These are phyloP conservation scores for Bagarius yarrelli DNA, from an alignment of 2,113 vertebrate genomes.

Conservation along the genomic window DNA sequence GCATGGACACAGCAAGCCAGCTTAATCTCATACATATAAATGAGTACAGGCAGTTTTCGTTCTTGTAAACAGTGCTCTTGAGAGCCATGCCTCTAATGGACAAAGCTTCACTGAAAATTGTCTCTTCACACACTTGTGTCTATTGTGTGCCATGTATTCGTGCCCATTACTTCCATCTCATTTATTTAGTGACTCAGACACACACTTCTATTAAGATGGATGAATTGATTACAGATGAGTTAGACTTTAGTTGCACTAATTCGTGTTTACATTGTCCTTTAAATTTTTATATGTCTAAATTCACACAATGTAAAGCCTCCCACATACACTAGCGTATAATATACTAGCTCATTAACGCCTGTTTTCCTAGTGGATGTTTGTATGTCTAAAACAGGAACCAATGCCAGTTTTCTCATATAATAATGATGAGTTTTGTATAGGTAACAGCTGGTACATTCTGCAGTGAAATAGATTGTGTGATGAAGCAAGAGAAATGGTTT, in stretches of 20 bases:
- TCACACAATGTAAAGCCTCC: not conserved
- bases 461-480: constrained; percentile 18
- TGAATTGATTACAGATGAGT: not conserved
- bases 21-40: constrained; percentile 37
- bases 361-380: constrained; percentile 8
- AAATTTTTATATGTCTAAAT: not conserved
- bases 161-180: not conserved
- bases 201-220: not conserved
- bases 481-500: constrained; percentile 14
- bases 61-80: constrained; percentile 10
- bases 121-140: not conserved
- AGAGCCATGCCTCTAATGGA: not conserved
- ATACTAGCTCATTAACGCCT: constrained; percentile 5
- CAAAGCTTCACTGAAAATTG: constrained; percentile 5
- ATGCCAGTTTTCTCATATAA: constrained; percentile 14
- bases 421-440: constrained; percentile 20
- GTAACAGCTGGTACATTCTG: constrained; percentile 17
- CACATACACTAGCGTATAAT: not conserved
- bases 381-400: not conserved
- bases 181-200: not conserved
- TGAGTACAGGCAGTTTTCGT: constrained; percentile 1
- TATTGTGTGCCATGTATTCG: not conserved
- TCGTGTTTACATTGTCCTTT: not conserved
- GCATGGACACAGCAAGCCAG: not conserved
- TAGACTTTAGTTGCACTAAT: not conserved